phyloP scores from a whole-genome alignment of 2,113 vertebrate genomes.

The Orycteropus afer region DNA sequence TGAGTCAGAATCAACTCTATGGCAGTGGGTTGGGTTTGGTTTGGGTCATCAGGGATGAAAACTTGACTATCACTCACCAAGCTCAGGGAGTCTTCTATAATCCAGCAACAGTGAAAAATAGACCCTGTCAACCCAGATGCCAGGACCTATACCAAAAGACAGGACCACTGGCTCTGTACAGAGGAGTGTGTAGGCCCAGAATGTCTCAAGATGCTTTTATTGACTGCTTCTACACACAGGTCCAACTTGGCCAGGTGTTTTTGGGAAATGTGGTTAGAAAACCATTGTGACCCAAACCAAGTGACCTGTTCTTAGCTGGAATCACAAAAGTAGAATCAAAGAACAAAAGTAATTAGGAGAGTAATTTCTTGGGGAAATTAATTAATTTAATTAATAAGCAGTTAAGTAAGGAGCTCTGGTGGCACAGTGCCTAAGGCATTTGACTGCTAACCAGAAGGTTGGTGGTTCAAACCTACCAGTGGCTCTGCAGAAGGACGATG shows the following conservation, averaged over 20 bases:
- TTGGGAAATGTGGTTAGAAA: constrained; percentile 19
- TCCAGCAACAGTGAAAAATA: neutral
- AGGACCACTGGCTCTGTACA: neutral
- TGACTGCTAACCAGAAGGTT: no score
- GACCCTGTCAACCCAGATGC: neutral
- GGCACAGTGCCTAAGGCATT: no score
- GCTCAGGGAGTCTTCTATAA: neutral
- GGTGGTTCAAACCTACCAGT: no score
- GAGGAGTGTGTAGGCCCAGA: neutral
- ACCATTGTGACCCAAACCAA: neutral
- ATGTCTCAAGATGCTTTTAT: neutral
- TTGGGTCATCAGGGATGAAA: neutral
- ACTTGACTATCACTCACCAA: neutral
- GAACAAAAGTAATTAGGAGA: neutral
- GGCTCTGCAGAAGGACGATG: no score
- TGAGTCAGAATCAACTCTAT: no score
- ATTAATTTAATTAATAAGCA: no score
- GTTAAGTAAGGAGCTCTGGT: no score
- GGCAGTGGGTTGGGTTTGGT: no score
- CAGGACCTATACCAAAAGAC: neutral
- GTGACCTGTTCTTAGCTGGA: neutral
- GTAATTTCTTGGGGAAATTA: neutral
- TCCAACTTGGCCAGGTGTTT: neutral
- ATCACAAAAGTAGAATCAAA: neutral
- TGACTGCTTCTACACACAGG: neutral